Conservation (phyloP, 2,797 vertebrate genomes). For the Fringilla coelebs region DNA sequence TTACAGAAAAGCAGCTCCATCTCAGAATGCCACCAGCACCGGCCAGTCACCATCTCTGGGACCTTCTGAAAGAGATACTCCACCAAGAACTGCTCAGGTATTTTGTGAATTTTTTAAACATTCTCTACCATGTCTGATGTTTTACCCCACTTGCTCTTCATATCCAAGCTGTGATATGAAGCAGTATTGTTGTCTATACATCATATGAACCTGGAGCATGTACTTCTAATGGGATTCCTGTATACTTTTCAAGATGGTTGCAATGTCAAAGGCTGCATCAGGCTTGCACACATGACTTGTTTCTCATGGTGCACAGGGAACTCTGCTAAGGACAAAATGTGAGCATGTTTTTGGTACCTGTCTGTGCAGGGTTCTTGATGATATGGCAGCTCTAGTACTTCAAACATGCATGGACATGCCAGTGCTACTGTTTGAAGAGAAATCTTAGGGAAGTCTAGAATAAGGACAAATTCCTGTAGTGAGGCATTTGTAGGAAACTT, state of each 20-base stretch:
- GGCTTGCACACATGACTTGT: background rate
- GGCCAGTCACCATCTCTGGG: background rate
- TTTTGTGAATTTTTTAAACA: background rate
- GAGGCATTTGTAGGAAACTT: no score
- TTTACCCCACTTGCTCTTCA: background rate
- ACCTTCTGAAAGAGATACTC: background rate
- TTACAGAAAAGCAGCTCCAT: background rate
- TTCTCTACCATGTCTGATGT: no score
- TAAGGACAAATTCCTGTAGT: background rate
- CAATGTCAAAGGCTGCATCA: background rate
- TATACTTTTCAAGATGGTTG: background rate
- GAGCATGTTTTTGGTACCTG: background rate
- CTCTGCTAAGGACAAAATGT: background rate
- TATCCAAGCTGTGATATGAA: background rate
- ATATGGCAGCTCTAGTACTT: background rate
- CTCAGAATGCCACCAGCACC: background rate
- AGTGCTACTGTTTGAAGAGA: no score
- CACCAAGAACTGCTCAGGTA: background rate
- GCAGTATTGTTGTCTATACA: background rate
- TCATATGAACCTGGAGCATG: background rate
- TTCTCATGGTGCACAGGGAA: background rate
- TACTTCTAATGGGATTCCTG: background rate
- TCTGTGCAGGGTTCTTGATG: background rate
- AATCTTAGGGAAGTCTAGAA: no score
- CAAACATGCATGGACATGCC: no score